These are phyloP conservation scores for Caloenas nicobarica DNA, from an alignment of 2,113 vertebrate genomes.

Conservation along the genomic window DNA sequence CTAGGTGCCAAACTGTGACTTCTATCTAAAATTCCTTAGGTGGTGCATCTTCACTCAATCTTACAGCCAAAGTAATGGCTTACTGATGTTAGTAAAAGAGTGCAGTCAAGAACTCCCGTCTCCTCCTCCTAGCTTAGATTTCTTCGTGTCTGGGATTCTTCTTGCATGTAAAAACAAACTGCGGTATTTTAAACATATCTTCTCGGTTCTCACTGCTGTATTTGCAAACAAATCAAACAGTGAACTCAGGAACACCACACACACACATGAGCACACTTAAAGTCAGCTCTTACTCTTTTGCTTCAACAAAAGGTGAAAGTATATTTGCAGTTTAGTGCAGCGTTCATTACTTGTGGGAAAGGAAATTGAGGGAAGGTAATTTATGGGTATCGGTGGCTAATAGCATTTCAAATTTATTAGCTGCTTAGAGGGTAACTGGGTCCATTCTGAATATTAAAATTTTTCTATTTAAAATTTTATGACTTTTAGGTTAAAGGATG, in stretches of 20 bases:
- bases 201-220: rapidly evolving
- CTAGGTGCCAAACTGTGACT: not conserved
- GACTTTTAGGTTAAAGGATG: not conserved
- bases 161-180: not conserved
- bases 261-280: not conserved
- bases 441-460: not conserved
- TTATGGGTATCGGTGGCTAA: not conserved
- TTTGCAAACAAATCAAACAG: not conserved
- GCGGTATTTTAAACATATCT: not conserved
- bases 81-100: not conserved
- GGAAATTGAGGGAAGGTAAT: not conserved
- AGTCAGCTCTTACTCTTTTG: not conserved
- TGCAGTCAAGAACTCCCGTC: not conserved
- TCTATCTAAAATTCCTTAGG: not conserved
- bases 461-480: not conserved
- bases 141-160: not conserved
- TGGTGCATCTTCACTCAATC: not conserved
- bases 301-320: not conserved
- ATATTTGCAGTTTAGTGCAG: not conserved
- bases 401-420: not conserved
- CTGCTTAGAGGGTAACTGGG: not conserved
- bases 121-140: not conserved
- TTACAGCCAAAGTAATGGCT: not conserved
- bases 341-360: not conserved
- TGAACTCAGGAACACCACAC: not conserved